Evolutionary conservation across 2,888 invertebrate species (phyloP), one percentile per base, ranked within the genome.

Genomic region (Cremastinae sp.): DNA sequence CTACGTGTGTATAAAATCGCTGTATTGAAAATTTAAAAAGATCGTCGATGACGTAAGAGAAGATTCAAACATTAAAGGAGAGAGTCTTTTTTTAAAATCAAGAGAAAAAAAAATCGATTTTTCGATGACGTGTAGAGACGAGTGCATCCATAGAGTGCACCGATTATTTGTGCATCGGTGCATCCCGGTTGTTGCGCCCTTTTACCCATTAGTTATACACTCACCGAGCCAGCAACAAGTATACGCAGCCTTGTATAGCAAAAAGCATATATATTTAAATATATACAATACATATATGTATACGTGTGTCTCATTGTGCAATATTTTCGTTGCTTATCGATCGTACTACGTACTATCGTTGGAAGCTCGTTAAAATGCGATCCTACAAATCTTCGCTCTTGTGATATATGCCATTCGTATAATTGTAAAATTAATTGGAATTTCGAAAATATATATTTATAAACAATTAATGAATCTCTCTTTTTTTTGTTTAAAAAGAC

Each of bases 151-250:
- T 56, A 9, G 28, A 56, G 39, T 39, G 37, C 20, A 22, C 47
- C 8, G 41, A 64, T 71, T 64, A 71, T 12, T 71, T 20, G 7
- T 55, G 14, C 71, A 56, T 64, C 62, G 62, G 56, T 71, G 62
- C 4, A 18, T 55, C 47, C 47, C 55, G 45, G 45, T 69, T 47
- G 70, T 62, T 22, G 37, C 55, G 62, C 39, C 58, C 39, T 28
- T 55, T 56, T 37, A 47, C 55, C 70, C 12, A 47, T 71, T 71
- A 71, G 8, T 62, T 71, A 53, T 28, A 64, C 20, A 9, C 62
- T 61, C 47, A 45, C 14, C 20, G 55, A 55, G 37, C 62, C 41
- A 55, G 71, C 71, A 71, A 71, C 71, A 71, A 71, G 71, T 71
- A 71, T n/a, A 56, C 39, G 28, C 28, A 3, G 2, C 5, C 28